Evolutionary conservation across 2,888 invertebrate species (phyloP), one percentile per base, ranked within the genome.

Genomic region (Nomada fabriciana): DNA sequence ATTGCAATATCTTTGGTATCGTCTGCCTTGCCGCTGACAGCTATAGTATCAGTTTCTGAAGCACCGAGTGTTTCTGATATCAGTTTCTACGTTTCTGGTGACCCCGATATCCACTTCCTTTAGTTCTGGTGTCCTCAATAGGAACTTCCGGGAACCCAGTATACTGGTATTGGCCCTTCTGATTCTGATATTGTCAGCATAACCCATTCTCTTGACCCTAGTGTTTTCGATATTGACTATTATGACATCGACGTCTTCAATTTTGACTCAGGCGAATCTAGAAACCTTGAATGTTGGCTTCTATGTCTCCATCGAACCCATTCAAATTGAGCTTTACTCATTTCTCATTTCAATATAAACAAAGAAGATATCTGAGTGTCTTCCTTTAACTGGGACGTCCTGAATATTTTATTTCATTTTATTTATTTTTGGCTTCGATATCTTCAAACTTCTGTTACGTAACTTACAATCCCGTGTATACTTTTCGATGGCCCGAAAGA

Each of bases 151-250:
- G 5, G 10, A 50, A 20, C 20, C 20, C 2, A 61, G 50, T 61
- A 36, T 36, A 20, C 50, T n/a, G 20, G 50, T 70, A 50, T 70
- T 60, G 50, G 60, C 20, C 50, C 20, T 29, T 13, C 29, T 43
- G 61, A 70, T 50, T 61, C 61, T 36, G 70, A 61, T 60, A 70
- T 61, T 53, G 36, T 67, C 67, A 9, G 1, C 36, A 42, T 18
- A 15, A 36, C 36, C 36, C 9, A 0, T 53, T 53, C 36, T 20
- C 36, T 2, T 53, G 36, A 53, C 20, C 53, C 20, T 15, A 20
- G 29, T 11, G 7, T 42, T 18, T 23, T 55, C 18, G 55, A 68
- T 63, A 63, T 43, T 15, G 63, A 63, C 23, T 42, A 10, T 11
- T 15, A 23, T 36, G 7, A 55, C 55, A 13, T 25, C 2, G 67